Evolutionary conservation across 1,140 invertebrate genomes (phyloP), one percentile per base, ranked within the genome.

Genomic region (Brachionus sp.): DNA sequence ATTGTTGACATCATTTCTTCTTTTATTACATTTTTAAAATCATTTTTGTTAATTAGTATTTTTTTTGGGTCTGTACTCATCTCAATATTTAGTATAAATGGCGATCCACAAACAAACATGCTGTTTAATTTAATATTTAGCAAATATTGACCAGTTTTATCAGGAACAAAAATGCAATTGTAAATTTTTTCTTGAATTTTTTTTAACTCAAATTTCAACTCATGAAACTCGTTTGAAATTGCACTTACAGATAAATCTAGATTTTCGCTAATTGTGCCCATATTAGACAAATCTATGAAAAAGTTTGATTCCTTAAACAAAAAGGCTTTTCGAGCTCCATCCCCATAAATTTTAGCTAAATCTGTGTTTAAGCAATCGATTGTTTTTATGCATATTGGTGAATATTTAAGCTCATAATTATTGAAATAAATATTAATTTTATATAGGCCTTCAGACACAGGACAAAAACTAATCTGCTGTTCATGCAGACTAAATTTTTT

Each of bases 1-100:
- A 96, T 95, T 73, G 95, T 94, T 85, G 95, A 92, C 64, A 98
- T 95, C 87, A 98, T 95, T 85, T 95, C 92, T 12, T 96, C 95
- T 5, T 98, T 93, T 46, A 96, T 93, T 37, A 96, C 96, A 84
- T 94, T 93, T 39, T 94, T 92, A 4, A 99, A 90, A 6, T 96
- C 96, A 85, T 97, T 94, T 5, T 95, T 95, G n/a, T 73, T 35
- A 3, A 80, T 35, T 19, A 25, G 16, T 10, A 80, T 44, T 86
- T 94, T 90, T 25, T 91, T 91, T 0, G 93, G 92, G 85, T 93
- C 92, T 50, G 93, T 92, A 12, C 92, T 92, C 42, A 93, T 92
- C 19, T 93, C 93, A 2, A 96, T 94, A 53, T 92, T 93, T 50
- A 98, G 93, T 82, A 95, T 94, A 39, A 96, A 90, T 0, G 97